phyloP scores from a whole-genome alignment of 1,140 invertebrate genomes.

The Branchinecta lindahli region DNA sequence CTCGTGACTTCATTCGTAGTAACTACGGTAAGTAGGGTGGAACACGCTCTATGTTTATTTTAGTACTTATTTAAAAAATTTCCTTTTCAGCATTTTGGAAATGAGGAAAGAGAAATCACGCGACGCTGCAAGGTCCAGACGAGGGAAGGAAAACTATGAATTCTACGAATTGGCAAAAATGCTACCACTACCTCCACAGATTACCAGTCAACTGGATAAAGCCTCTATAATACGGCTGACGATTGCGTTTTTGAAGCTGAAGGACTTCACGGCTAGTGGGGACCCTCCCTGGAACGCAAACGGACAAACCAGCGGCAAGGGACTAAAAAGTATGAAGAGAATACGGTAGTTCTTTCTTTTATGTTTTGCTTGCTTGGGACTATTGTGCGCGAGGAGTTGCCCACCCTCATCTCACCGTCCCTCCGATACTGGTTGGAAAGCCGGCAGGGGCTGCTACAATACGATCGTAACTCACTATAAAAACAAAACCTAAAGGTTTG shows the following conservation, averaged over 20 bases:
- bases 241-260: slow-evolving; percentile 88
- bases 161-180: slow-evolving; percentile 97
- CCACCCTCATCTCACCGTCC: not conserved
- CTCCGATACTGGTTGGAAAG: too few species aligned
- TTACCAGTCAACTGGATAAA: slow-evolving; percentile 95
- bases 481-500: too few species aligned
- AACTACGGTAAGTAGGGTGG: too few species aligned
- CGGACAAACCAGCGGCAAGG: not conserved
- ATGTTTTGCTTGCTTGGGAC: too few species aligned
- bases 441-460: too few species aligned
- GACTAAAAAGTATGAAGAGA: slow-evolving; percentile 57
- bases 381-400: not conserved
- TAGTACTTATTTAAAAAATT: too few species aligned
- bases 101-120: slow-evolving; percentile 90
- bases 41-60: too few species aligned
- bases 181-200: slow-evolving; percentile 85
- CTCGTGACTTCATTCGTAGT: too few species aligned
- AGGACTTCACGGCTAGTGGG: slow-evolving; percentile 85
- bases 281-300: slow-evolving; percentile 75
- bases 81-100: slow-evolving; percentile 74
- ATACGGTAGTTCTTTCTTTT: not conserved
- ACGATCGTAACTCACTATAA: too few species aligned
- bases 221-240: slow-evolving; percentile 96
- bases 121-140: slow-evolving; percentile 79
- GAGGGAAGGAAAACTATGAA: slow-evolving; percentile 96